Evolutionary conservation across 2,797 vertebrate genomes (phyloP).

Genomic region (Scolopax rusticola): DNA sequence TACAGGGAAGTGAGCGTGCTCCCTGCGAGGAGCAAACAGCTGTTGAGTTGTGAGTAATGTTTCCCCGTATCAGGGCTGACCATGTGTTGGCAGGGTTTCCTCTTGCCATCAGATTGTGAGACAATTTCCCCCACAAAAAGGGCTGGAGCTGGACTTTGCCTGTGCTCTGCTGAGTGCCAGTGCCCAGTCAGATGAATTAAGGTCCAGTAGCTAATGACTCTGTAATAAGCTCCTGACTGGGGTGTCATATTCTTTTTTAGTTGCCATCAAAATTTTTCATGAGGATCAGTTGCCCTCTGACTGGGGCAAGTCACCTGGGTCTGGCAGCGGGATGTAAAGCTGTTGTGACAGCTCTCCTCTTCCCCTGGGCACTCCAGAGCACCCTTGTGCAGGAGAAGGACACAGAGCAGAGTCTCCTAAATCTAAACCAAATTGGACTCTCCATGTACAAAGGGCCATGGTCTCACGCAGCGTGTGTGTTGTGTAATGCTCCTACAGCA

Average conservation of each 20-base stretch:
- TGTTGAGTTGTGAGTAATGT: neutral
- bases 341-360: neutral
- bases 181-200: neutral
- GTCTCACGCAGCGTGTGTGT: fast-evolving
- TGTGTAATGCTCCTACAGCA: neutral
- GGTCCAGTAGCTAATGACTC: neutral
- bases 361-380: neutral
- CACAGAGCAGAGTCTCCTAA: neutral
- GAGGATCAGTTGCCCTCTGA: neutral
- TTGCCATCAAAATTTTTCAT: neutral
- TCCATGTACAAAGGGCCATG: neutral
- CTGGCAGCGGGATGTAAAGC: neutral
- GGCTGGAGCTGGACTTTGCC: neutral
- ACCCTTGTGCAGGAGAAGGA: neutral
- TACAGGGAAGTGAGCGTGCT: neutral
- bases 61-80: conserved; percentile 43
- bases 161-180: neutral
- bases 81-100: conserved; percentile 52
- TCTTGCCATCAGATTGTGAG: neutral
- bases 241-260: neutral
- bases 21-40: neutral
- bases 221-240: neutral
- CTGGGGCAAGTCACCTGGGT: neutral
- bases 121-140: neutral
- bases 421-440: neutral